Base-by-base conservation (phyloP, 2,888 invertebrate species). In the Hoplodrina ambigua region DNA sequence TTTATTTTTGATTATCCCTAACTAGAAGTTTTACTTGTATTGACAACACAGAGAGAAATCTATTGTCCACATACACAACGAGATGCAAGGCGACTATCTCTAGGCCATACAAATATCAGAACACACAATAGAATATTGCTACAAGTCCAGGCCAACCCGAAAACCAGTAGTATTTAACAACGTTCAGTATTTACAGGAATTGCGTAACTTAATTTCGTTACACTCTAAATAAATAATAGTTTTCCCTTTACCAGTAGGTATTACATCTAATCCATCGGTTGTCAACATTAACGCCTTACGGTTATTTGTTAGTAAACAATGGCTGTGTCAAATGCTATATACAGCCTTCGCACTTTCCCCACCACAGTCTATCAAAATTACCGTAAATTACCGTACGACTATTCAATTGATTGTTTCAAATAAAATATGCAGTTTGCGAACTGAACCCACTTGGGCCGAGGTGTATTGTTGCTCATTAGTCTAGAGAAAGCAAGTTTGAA, bases 391-490 rank as follows among this genome's bases (percentile, higher is more conserved):
- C 69, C 58, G 74, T 77, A 57, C 54, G 41, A 19, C 81, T 25
- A 74, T 77, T 67, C 57, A 80, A 77, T 70, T 66, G 68, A 71
- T 65, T 70, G 61, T 80, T 77, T 70, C 55, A 55, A 41, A 30
- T 66, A 70, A 77, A 81, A 65, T 65, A 59, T 80, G 46, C 60
- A 79, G 62, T 66, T 69, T 69, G 54, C 19, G 53, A 58, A 61
- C 30, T 44, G 54, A 68, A 53, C 58, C 59, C 56, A 10, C 62
- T 52, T 54, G 53, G 41, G 33, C 72, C 52, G 8, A 58, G 25
- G 59, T 50, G 62, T 64, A 63, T 66, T 75, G 50, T 78, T 57
- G 30, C 41, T 71, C 70, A 70, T 67, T 70, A 52, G 73, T 57
- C 53, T 56, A 4, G 56, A 57, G 76, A 76, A 78, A 76, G 60